Evolutionary conservation across 2,113 vertebrate species (phyloP), one percentile per base, ranked within the genome.

Genomic region (Camelus bactrianus): DNA sequence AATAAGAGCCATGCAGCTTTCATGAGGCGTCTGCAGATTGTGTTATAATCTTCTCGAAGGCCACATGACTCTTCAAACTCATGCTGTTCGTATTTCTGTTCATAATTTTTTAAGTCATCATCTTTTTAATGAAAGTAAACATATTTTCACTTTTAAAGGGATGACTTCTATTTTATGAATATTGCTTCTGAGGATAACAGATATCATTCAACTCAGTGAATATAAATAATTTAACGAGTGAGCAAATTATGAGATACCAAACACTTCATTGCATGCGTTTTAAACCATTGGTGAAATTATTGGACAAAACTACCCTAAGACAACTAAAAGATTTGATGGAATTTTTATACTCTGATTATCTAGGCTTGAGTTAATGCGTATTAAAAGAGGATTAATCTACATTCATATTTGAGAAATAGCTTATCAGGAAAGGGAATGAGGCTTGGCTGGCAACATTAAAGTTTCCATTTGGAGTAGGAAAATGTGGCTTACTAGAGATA

Each of bases 331-430:
- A 98, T 98, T 99, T 99, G 98, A 99, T 99, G 98, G 99, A 98
- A 98, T 99, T 99, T 99, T 99, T 99, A 98, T 98, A 98, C 38
- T 94, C 98, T 99, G 99, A 99, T 99, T 99, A 99, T 99, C 98
- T 98, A 94, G 96, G 97, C 96, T 98, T 98, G 97, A 97, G 98
- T 98, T 99, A 99, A 99, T 98, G 97, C 99, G 99, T 99, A 99
- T 99, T 99, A 99, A 99, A 98, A 99, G 96, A 97, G 98, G 99
- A 99, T 99, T 99, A 99, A 99, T 99, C 98, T 99, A 97, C 98
- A 99, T 99, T 99, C 98, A 96, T 98, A 99, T 99, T 98, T 98
- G 98, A 98, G 98, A 97, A 99, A 98, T 97, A 98, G 98, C 98
- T 99, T 99, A 99, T 99, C 99, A 98, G 97, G 95, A 98, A 98